A percentile compares a stretch with the other conserved stretches of the same genome.
Evolutionary conservation across 1,140 invertebrate species (phyloP).

Genomic region (Grapholita molesta): DNA sequence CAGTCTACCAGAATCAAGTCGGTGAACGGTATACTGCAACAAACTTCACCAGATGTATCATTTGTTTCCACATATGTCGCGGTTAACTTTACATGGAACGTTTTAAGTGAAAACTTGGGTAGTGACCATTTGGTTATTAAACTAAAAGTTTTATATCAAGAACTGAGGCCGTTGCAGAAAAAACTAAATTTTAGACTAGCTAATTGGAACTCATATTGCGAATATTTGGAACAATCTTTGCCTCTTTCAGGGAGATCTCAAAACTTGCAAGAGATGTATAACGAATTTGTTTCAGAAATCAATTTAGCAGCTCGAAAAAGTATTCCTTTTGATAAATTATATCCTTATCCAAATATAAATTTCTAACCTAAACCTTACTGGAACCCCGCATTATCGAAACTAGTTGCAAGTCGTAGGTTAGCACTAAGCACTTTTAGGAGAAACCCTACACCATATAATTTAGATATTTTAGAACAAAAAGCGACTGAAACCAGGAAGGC

Average conservation of each 20-base stretch:
- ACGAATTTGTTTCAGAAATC: slow-evolving; percentile 28
- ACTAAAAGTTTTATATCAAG: background rate
- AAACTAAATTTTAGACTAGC: slow-evolving; percentile 30
- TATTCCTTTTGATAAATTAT: slow-evolving; percentile 29
- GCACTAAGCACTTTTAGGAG: slow-evolving; percentile 24
- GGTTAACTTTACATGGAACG: slow-evolving; percentile 23
- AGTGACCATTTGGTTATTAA: slow-evolving; percentile 38
- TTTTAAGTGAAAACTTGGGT: slow-evolving; percentile 28
- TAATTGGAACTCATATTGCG: slow-evolving; percentile 25
- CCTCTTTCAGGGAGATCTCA: background rate
- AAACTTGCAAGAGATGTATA: slow-evolving; percentile 25
- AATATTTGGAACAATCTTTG: slow-evolving; percentile 11
- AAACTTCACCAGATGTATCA: slow-evolving; percentile 30
- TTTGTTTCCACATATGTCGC: slow-evolving; percentile 30
- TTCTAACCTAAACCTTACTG: slow-evolving; percentile 35
- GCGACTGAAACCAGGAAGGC: slow-evolving; percentile 19
- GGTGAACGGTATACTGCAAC: slow-evolving; percentile 23
- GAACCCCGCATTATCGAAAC: slow-evolving; percentile 24
- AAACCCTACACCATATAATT: slow-evolving; percentile 32
- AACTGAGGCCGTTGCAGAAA: background rate
- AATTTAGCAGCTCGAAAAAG: slow-evolving; percentile 21
- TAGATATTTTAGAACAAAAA: slow-evolving; percentile 6
- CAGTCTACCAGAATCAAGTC: slow-evolving; percentile 23
- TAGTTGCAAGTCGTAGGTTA: slow-evolving; percentile 29
- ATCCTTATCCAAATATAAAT: slow-evolving; percentile 20